These are phyloP conservation scores for Ladona fulva DNA, from an alignment of 1,140 invertebrate species.

Conservation along the genomic window DNA sequence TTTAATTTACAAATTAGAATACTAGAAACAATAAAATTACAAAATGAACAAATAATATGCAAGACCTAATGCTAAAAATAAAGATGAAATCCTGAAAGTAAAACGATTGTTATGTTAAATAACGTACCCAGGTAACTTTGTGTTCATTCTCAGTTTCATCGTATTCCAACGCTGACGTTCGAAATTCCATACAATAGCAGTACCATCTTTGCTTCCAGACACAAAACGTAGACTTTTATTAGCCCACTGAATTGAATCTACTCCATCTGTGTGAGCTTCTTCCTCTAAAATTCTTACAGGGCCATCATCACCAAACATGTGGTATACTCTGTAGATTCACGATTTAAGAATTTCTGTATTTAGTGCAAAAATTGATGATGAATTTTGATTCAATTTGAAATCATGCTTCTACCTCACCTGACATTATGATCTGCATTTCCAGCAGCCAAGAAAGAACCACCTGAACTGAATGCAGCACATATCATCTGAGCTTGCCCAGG, in stretches of 20 bases:
- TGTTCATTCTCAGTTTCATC: constrained; percentile 62
- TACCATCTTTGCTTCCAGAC: constrained; percentile 94
- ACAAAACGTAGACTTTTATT: constrained; percentile 76
- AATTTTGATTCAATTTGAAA: not conserved
- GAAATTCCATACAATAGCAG: constrained; percentile 87
- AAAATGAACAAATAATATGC: too few relatives aligned
- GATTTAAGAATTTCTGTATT: not conserved
- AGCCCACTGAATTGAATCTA: constrained; percentile 95
- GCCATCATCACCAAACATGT: constrained; percentile 60
- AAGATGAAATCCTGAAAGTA: too few relatives aligned
- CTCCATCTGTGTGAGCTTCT: constrained; percentile 83
- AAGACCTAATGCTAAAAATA: too few relatives aligned
- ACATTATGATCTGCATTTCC: constrained; percentile 92
- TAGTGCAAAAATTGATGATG: not conserved
- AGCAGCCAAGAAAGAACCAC: constrained; percentile 86
- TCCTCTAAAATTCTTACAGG: constrained; percentile 65
- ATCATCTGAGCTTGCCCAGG: constrained; percentile 94
- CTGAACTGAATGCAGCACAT: constrained; percentile 88
- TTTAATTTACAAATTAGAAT: too few relatives aligned
- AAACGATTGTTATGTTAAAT: not conserved
- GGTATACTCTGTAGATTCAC: constrained; percentile 52
- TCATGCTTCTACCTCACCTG: constrained; percentile 36
- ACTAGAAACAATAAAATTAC: too few relatives aligned
- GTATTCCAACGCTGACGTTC: constrained; percentile 82
- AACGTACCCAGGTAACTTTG: constrained; percentile 52